Base-by-base conservation (phyloP, 2,797 vertebrate genomes). In the Lacerta viridis region DNA sequence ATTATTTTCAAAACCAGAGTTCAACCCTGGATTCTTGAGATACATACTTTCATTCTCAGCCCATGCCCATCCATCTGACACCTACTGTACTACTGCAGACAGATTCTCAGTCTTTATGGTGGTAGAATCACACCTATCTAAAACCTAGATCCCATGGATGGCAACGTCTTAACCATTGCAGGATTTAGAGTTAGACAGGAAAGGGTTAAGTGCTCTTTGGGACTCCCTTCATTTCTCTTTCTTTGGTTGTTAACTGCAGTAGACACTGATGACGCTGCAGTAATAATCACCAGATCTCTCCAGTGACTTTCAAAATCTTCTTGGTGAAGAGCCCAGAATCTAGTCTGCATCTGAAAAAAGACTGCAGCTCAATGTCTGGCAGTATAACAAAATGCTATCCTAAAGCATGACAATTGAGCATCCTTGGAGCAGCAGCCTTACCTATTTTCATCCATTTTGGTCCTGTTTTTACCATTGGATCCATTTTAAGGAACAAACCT, bases 261-360 rank as follows among this genome's bases (percentile, higher is more conserved):
- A 61, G 10, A 61, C 3, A 8, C 79, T 79, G 74, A 66, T 0
- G 83, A 85, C 83, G 76, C 5, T 10, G 64, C 61, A 76, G 83
- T 87, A 89, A 92, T 94, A 92, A 92, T 9, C 79, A 43, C 46
- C 36, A 20, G 74, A 41, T 39, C 75, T 68, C 84, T 87, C 69
- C 1, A 20, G 15, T 68, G 91, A 80, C 27, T 91, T 85, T 4
- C 81, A 91, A 23, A 13, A 4, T 50, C 59, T 89, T 91, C 87
- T 83, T 33, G 68, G 80, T 89, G 90, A 91, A 88, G 72, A 72
- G 91, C 91, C 90, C 93, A 91, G 83, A 90, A 86, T 86, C 89
- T 64, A 90, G 90, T 88, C 80, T 89, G 88, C 85, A 79, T 91
- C 59, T 88, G 75, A 77, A 43, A 83, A 61, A 36, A 39, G 9